Base-by-base conservation (phyloP, 35 echinoderm and acorn worm species). In the Ptychodera flava region DNA sequence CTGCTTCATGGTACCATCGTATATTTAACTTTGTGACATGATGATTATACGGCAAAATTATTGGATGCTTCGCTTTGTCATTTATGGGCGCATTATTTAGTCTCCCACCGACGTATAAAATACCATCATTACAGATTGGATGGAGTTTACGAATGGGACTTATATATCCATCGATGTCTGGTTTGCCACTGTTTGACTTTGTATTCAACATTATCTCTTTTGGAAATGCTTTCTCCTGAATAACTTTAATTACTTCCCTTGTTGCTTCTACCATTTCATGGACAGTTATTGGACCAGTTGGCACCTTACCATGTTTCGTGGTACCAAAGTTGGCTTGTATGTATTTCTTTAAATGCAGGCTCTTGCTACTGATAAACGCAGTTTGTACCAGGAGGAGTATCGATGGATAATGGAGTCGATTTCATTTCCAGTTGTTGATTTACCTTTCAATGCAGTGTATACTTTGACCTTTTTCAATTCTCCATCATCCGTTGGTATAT, bases 91-190 rank as follows among this genome's bases (percentile, higher is more conserved):
- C 34, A 29, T 82, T 30, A 12, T 78, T 30, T 36, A 92, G 83
- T 32, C 91, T 80, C 16, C 91, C 91, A 76, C 87, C 87, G 38
- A 88, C 91, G 37, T 82, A 84, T 16, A 92, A 52, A 28, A 88
- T 0, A 31, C 86, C 86, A 16, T 81, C 85, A 38, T 92, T 30
- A 35, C 79, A 81, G 16, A 88, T 34, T 31, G 91, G 91, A 31
- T 78, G 34, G 0, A 92, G 77, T 32, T 78, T 76, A 35, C 34
- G 1, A 15, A 79, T 32, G 15, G 80, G 14, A 34, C 80, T 33
- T 81, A 12, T 81, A 12, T 81, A 12, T 31, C 14, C 33, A 81
- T 31, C 33, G 1, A 14, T 81, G 33, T 81, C 2, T 33, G 15
- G 1, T 15, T 32, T 15, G 28, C 14, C 80, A 16, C 14, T 0